Evolutionary conservation across 2,888 invertebrate genomes (phyloP).

Genomic region (Empis stercorea): DNA sequence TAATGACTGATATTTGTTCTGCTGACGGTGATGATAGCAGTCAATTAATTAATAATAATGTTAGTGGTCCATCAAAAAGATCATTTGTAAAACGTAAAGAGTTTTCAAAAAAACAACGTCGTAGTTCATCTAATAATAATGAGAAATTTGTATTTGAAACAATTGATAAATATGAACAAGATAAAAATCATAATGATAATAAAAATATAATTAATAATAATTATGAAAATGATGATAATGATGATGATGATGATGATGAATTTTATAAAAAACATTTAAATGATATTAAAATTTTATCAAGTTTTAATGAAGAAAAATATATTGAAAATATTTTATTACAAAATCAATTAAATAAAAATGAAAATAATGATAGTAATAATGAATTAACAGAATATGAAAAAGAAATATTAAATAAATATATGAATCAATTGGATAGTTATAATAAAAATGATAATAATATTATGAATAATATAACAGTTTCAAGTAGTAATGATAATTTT

Average conservation of each 20-base stretch:
- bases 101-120: constrained; percentile 8
- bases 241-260: not conserved
- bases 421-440: constrained; percentile 5
- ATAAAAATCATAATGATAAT: constrained; percentile 3
- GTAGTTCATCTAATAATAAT: constrained; percentile 2
- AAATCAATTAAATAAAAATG: constrained; percentile 1
- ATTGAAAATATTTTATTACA: constrained; percentile 6
- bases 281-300: too few relatives aligned
- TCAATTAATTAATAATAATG: too few relatives aligned
- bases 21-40: too few relatives aligned
- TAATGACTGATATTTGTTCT: too few relatives aligned
- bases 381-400: constrained; percentile 15
- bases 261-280: too few relatives aligned
- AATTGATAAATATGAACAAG: not conserved
- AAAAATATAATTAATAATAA: not conserved
- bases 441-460: not conserved
- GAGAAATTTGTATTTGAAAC: constrained; percentile 7
- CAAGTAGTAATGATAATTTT: too few relatives aligned
- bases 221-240: not conserved
- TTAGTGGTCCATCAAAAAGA: constrained; percentile 4
- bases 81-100: constrained; percentile 10
- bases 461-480: too few relatives aligned
- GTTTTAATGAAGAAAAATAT: constrained; percentile 12
- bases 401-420: constrained; percentile 14
- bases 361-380: constrained; percentile 4